Conservation (phyloP, 2,113 vertebrate species). For the Zosterops hypoxanthus region DNA sequence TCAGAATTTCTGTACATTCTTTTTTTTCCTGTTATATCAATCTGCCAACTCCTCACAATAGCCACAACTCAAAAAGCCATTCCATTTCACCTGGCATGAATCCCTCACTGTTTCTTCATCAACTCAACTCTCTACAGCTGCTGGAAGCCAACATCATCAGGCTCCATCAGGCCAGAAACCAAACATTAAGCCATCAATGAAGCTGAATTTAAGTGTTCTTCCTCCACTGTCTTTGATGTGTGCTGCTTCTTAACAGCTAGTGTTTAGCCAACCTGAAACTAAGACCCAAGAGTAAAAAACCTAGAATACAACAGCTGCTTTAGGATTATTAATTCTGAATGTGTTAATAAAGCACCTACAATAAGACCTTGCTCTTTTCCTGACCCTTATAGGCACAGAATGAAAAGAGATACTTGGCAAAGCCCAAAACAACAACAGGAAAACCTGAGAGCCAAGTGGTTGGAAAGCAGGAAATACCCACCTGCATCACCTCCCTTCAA, state of each 20-base stretch:
- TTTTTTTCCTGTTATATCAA: not conserved
- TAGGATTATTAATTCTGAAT: not conserved
- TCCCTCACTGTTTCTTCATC: not conserved
- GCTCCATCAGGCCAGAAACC: not conserved
- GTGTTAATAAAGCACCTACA: not conserved
- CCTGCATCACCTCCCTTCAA: not conserved
- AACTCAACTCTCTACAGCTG: not conserved
- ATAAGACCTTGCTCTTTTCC: not conserved
- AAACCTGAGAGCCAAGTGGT: not conserved
- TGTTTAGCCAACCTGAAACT: not conserved
- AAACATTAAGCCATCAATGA: not conserved
- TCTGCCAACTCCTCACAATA: not conserved
- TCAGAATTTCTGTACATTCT: not conserved
- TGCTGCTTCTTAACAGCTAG: not conserved
- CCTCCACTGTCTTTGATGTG: not conserved
- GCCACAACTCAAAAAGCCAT: not conserved
- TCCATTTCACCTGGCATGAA: not conserved
- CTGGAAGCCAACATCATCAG: not conserved
- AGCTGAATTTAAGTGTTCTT: not conserved
- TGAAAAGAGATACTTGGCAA: not conserved
- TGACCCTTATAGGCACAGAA: not conserved
- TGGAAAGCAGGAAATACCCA: conserved; percentile 15
- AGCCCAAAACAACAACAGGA: not conserved
- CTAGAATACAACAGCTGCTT: not conserved
- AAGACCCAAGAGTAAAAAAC: not conserved